Evolutionary conservation across 2,113 vertebrate genomes (phyloP).

Genomic region (Tragelaphus scriptus): DNA sequence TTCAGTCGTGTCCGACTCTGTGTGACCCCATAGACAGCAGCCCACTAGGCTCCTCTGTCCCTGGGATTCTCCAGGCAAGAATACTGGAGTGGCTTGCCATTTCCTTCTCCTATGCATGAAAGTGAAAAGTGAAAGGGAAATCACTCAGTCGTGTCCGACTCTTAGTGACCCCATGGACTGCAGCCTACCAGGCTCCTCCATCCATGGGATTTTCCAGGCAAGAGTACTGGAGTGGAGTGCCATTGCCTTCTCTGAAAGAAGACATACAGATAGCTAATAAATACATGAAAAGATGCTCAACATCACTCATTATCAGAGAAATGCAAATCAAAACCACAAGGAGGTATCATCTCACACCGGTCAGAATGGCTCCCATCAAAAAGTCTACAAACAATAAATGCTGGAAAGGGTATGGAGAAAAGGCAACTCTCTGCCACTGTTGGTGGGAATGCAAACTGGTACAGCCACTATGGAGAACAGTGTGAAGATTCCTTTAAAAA

Average conservation of each 20-base stretch:
- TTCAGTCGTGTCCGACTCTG: no score
- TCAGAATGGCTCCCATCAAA: background rate
- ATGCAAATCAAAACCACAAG: background rate
- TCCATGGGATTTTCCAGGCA: no score
- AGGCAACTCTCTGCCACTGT: background rate
- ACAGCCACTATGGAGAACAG: background rate
- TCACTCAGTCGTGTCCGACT: no score
- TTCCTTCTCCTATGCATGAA: no score
- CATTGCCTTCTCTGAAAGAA: background rate
- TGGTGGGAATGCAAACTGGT: background rate
- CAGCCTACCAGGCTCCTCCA: no score
- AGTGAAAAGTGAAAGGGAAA: no score
- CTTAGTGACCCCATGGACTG: no score
- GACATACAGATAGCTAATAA: background rate
- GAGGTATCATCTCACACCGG: fast-evolving
- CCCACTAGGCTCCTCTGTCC: no score
- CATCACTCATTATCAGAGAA: background rate
- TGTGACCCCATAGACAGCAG: no score
- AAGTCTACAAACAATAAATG: background rate
- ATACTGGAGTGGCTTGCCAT: no score
- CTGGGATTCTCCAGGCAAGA: no score
- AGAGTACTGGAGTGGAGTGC: no score
- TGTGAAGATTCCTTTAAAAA: background rate
- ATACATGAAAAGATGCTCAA: background rate
- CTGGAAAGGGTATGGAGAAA: background rate